A percentile compares a stretch with the other conserved stretches of the same genome.
phyloP scores from a whole-genome alignment of 2,113 vertebrate genomes.

The Setophaga kirtlandii region DNA sequence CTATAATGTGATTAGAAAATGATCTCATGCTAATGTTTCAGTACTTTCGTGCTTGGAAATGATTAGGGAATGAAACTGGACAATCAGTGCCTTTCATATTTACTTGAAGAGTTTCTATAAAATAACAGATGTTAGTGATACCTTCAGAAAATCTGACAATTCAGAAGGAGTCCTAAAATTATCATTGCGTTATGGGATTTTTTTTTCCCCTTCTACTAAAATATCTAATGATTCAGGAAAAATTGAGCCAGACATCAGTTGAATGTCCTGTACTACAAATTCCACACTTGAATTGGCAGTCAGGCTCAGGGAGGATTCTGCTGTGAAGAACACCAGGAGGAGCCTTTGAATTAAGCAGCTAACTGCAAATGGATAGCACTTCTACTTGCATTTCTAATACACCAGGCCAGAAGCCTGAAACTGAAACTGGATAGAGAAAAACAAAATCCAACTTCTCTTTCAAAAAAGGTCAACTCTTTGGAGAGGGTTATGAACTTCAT shows the following conservation, averaged over 20 bases:
- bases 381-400: neutral
- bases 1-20: neutral
- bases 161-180: neutral
- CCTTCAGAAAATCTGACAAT: neutral
- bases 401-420: neutral
- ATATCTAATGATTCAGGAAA: neutral
- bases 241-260: neutral
- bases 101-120: neutral
- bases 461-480: neutral
- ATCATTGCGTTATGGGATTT: neutral
- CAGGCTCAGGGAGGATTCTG: neutral
- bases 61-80: neutral
- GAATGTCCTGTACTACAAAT: neutral
- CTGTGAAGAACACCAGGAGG: neutral
- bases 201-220: neutral
- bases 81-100: neutral
- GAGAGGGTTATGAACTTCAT: neutral
- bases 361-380: neutral
- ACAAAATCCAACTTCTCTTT: neutral
- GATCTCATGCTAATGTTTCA: neutral
- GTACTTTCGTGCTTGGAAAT: neutral
- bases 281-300: neutral
- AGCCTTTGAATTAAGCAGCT: neutral
- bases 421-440: neutral
- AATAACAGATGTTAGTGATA: neutral